Evolutionary conservation across 2,113 vertebrate genomes (phyloP).

Genomic region (Takifugu bimaculatus): DNA sequence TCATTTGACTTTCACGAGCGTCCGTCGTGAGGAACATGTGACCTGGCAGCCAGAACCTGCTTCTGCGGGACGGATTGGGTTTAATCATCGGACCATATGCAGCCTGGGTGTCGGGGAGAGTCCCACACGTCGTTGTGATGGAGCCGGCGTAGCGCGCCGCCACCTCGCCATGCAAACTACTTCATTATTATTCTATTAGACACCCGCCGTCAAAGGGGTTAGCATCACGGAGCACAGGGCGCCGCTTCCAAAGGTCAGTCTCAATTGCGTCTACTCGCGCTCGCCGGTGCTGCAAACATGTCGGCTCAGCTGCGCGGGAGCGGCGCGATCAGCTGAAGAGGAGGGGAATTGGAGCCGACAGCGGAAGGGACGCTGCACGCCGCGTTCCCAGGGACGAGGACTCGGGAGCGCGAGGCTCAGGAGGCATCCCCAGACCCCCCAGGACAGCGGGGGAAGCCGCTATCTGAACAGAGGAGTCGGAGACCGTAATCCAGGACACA

Average conservation of each 20-base stretch:
- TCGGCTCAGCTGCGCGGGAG: constrained; percentile 42
- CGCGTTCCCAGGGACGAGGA: constrained; percentile 30
- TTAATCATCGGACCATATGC: constrained; percentile 57
- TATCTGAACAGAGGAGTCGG: constrained; percentile 52
- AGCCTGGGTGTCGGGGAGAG: constrained; percentile 21
- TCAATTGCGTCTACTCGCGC: constrained; percentile 48
- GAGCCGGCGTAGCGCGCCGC: constrained; percentile 20
- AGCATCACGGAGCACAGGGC: constrained; percentile 52
- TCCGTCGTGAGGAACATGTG: constrained; percentile 28
- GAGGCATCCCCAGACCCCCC: constrained; percentile 35
- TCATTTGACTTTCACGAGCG: constrained; percentile 12
- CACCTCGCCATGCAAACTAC: constrained; percentile 17
- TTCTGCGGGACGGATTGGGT: constrained; percentile 34
- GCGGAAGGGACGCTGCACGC: constrained; percentile 25
- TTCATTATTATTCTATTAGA: constrained; percentile 62
- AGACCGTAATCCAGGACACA: constrained; percentile 30
- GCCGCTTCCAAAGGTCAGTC: constrained; percentile 58
- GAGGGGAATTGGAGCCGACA: constrained; percentile 50
- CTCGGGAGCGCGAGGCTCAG: constrained; percentile 34
- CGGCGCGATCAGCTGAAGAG: constrained; percentile 36
- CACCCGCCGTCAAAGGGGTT: constrained; percentile 59
- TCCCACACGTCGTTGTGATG: constrained; percentile 46
- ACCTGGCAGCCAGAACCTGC: constrained; percentile 22
- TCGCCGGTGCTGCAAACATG: constrained; percentile 46
- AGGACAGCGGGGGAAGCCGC: constrained; percentile 50